phyloP scores from a whole-genome alignment of 2,797 vertebrate genomes.

The Sparidentex hasta region DNA sequence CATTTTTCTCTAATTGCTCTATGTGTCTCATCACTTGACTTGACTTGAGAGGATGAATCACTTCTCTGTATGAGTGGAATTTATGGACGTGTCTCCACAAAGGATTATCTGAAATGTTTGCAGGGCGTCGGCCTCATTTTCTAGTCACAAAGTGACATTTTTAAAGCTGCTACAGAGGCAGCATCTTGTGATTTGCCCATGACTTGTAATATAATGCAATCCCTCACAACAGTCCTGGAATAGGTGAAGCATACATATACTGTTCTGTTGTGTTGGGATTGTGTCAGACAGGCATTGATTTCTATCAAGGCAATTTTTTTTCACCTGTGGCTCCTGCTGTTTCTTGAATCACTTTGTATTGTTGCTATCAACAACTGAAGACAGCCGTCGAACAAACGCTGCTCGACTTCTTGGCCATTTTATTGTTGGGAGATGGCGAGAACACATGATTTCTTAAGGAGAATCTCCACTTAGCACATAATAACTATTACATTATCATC shows the following conservation, averaged over 20 bases:
- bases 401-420: not conserved
- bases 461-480: not conserved
- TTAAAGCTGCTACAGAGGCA: not conserved
- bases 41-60: not conserved
- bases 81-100: not conserved
- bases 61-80: not conserved
- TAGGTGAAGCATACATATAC: not conserved
- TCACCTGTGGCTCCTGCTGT: not conserved
- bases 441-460: not conserved
- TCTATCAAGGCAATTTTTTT: not conserved
- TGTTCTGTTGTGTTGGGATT: not conserved
- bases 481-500: not conserved
- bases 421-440: not conserved
- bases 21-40: not conserved
- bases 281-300: slow-evolving; percentile 7
- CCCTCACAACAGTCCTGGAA: not conserved
- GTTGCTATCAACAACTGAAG: not conserved
- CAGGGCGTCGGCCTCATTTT: not conserved
- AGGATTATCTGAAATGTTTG: not conserved
- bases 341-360: not conserved
- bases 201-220: not conserved
- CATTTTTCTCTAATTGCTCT: not conserved
- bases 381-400: slow-evolving; percentile 3
- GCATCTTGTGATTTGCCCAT: not conserved
- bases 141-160: not conserved